Percentiles rank a stretch among this genome's conserved stretches.
These are phyloP conservation scores for Phthorimaea operculella DNA, from an alignment of 1,140 invertebrate species.

Conservation along the genomic window DNA sequence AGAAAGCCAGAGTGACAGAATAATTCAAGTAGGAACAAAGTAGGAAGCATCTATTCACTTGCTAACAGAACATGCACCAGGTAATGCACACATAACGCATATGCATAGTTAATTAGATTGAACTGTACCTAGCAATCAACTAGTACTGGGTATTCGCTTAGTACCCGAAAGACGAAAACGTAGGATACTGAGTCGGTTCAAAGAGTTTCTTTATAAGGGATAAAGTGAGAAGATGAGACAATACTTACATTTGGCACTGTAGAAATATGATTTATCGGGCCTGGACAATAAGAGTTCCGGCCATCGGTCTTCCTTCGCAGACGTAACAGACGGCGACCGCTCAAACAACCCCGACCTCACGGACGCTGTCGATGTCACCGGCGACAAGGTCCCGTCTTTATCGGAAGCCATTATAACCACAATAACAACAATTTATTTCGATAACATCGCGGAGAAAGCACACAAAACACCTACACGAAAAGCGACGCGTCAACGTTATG, in stretches of 20 bases:
- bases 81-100: no score
- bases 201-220: no score
- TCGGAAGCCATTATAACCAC: conserved; percentile 40
- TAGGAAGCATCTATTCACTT: no score
- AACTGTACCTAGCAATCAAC: no score
- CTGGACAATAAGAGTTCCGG: conserved; percentile 55
- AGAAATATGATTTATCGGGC: conserved; percentile 53
- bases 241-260: conserved; percentile 51
- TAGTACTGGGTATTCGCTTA: no score
- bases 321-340: conserved; percentile 49
- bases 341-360: conserved; percentile 41
- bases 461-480: conserved; percentile 16
- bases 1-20: no score
- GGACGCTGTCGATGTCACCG: conserved; percentile 45
- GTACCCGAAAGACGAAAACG: no score
- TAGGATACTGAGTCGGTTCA: no score
- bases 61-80: no score
- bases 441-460: conserved; percentile 19
- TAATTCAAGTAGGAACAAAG: no score
- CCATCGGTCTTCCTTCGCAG: conserved; percentile 55
- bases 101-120: no score
- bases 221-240: no score
- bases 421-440: conserved; percentile 16
- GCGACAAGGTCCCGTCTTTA: conserved; percentile 38
- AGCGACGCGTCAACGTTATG: conserved; percentile 24